These are phyloP conservation scores for Brenthis daphne DNA, from an alignment of 2,888 invertebrate genomes.

Conservation along the genomic window DNA sequence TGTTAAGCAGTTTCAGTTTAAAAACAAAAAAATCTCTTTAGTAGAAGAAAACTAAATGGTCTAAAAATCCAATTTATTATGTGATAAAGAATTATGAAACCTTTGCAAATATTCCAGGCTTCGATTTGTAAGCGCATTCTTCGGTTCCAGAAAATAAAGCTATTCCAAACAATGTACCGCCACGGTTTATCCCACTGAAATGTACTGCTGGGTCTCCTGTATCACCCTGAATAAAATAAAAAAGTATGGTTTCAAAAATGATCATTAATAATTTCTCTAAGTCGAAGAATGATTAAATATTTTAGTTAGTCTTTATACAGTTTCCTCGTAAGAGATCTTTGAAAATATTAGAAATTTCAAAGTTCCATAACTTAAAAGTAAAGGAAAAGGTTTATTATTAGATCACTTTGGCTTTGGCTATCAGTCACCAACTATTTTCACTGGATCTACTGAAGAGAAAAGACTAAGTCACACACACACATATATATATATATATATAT, in stretches of 20 bases:
- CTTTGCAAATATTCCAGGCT: constrained; percentile 75
- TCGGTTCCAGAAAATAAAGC: constrained; percentile 75
- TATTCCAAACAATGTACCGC: constrained; percentile 68
- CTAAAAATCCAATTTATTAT: background rate
- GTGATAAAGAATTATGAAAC: constrained; percentile 45
- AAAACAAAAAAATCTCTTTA: background rate
- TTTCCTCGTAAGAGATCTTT: no score
- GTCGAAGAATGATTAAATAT: background rate
- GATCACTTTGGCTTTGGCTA: no score
- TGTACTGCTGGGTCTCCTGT: constrained; percentile 75
- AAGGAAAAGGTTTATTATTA: no score
- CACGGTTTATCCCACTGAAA: constrained; percentile 68
- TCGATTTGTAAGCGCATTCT: constrained; percentile 72
- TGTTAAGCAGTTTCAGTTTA: background rate
- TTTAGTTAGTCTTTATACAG: background rate
- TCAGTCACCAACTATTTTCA: no score
- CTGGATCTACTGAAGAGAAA: no score
- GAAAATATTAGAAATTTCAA: no score
- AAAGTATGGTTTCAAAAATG: background rate
- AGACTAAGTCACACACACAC: no score
- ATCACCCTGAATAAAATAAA: constrained; percentile 59
- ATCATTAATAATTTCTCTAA: background rate
- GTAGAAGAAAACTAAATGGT: constrained; percentile 22
- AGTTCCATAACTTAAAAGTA: no score
- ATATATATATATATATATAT: no score